Evolutionary conservation across 2,113 vertebrate species (phyloP), one percentile per base, ranked within the genome.

Genomic region (Aldabrachelys gigantea): DNA sequence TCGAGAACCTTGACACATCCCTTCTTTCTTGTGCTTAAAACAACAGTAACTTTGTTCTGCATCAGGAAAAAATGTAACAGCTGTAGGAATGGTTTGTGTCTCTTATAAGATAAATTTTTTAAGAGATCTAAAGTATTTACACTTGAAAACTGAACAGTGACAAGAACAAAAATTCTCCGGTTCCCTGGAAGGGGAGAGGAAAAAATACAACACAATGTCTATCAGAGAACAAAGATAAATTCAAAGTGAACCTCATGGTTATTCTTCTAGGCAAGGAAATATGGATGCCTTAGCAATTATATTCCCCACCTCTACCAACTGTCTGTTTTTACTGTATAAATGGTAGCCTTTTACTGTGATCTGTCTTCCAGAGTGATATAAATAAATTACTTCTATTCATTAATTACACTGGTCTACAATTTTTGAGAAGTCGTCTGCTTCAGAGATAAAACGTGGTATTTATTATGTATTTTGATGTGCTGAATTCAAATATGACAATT

Each of bases 31-130:
- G 22, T 80, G 14, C 25, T 87, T n/a, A 35, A 27, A 62, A 52
- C 5, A 52, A 79, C 47, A 31, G 31, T 62, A 3, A 49, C 5
- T 38, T 53, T 85, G 19, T 25, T 78, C 27, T 25, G 38, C 35
- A 72, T 72, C 31, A 25, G 7, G 86, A 35, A 31, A 29, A 54
- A 53, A 5, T 16, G 27, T 9, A 57, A 35, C 2, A 47, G n/a
- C 44, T 80, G 13, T 53, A 16, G 21, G 10, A 50, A 91, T 50
- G 5, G 2, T 69, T 56, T 31, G 10, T 41, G 9, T 24, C 5
- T 0, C 21, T 75, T 80, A 31, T 87, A 0, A 35, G 31, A 62
- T 72, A 2, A 2, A 3, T 5, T 41, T 52, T 25, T 31, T 6
- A 6, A 53, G 52, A 52, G 50, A 41, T 29, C 11, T 1, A 35